phyloP scores from a whole-genome alignment of 2,797 vertebrate genomes.

The Spinus pinus region DNA sequence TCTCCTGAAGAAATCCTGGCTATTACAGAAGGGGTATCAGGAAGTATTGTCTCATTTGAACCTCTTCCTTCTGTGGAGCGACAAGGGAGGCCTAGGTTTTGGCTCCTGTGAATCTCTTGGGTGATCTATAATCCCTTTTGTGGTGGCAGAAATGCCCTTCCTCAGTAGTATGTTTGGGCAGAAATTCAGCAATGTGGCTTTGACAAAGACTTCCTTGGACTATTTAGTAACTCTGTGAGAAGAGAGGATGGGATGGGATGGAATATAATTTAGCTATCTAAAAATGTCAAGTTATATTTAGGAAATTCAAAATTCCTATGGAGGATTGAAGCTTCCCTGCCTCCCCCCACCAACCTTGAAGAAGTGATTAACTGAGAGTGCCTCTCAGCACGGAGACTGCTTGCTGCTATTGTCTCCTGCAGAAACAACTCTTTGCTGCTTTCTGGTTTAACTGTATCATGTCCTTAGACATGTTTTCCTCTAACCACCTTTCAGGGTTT shows the following conservation, averaged over 20 bases:
- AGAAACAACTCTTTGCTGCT: constrained; percentile 20
- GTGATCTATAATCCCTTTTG: background rate
- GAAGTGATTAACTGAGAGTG: background rate
- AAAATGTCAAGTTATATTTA: background rate
- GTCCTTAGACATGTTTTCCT: constrained; percentile 16
- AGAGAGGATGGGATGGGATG: background rate
- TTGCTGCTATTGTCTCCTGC: constrained; percentile 37
- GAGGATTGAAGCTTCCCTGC: background rate
- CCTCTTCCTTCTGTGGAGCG: background rate
- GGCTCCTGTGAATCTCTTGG: background rate
- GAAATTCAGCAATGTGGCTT: background rate
- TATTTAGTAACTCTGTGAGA: background rate
- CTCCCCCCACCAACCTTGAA: background rate
- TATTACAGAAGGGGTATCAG: background rate
- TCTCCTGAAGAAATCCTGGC: background rate
- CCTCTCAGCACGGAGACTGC: constrained; percentile 22
- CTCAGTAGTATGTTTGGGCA: background rate
- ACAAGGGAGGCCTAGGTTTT: background rate
- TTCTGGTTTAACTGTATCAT: constrained; percentile 43
- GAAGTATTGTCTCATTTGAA: background rate
- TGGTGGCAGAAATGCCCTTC: background rate
- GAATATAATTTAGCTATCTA: background rate
- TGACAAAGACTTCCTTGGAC: background rate
- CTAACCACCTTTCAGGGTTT: constrained; percentile 2
- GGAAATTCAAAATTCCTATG: background rate